phyloP scores from a whole-genome alignment of 1,140 invertebrate species.

The Drosophila persimilis region DNA sequence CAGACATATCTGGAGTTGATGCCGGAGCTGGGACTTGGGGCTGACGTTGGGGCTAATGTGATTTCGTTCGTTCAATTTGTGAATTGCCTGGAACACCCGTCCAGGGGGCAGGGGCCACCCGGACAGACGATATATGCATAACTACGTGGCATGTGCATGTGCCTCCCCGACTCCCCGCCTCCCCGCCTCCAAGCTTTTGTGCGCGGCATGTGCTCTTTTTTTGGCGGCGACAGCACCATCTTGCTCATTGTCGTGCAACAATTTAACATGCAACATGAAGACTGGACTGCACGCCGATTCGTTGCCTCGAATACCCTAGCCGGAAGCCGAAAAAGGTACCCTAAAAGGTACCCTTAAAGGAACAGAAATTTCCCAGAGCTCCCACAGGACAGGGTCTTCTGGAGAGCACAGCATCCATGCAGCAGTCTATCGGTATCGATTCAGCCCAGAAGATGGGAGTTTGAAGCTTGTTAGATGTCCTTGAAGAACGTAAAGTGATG shows the following conservation, averaged over 20 bases:
- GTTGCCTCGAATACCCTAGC: neutral
- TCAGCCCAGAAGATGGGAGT: no score
- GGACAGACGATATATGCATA: constrained; percentile 68
- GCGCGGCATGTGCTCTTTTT: constrained; percentile 1
- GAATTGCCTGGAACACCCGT: constrained; percentile 66
- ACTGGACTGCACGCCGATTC: neutral
- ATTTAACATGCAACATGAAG: constrained; percentile 70
- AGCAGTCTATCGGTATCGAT: no score
- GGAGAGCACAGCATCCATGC: no score
- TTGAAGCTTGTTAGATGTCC: no score
- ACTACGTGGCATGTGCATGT: constrained; percentile 74
- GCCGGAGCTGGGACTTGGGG: constrained; percentile 3
- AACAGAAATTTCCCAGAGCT: no score
- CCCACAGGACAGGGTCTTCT: no score
- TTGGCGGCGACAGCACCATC: constrained; percentile 47
- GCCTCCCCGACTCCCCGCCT: neutral
- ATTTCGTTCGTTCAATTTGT: constrained; percentile 79
- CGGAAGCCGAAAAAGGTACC: no score
- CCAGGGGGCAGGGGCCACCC: neutral
- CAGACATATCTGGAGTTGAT: constrained; percentile 10
- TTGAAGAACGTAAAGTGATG: no score
- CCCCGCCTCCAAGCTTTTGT: neutral
- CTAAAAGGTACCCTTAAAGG: no score
- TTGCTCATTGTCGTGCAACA: constrained; percentile 76
- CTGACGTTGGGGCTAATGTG: constrained; percentile 68